A percentile compares a stretch with the other conserved stretches of the same genome.
phyloP scores from a whole-genome alignment of 2,113 vertebrate genomes.

The Corythoichthys haematopterus region DNA sequence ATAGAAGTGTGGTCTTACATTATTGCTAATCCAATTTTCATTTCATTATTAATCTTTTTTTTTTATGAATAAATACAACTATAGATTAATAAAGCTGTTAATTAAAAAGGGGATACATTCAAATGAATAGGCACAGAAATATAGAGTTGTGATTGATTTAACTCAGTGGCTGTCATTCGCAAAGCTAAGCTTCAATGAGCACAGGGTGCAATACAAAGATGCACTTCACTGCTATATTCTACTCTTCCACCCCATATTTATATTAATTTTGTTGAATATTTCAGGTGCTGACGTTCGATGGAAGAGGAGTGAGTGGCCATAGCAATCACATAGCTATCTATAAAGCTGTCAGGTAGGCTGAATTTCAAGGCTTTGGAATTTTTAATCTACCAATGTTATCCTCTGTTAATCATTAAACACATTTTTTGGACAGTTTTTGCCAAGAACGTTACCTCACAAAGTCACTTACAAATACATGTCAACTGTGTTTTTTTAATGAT shows the following conservation, averaged over 20 bases:
- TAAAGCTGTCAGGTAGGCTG: slow-evolving; percentile 79
- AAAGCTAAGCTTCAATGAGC: neutral
- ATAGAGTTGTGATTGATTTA: too few species aligned
- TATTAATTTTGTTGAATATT: slow-evolving; percentile 41
- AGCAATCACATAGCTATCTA: slow-evolving; percentile 83
- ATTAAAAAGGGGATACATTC: too few species aligned
- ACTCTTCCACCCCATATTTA: slow-evolving; percentile 18
- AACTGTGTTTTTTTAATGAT: slow-evolving; percentile 47
- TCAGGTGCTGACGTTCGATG: slow-evolving; percentile 94
- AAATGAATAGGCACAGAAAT: too few species aligned
- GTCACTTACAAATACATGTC: slow-evolving; percentile 24
- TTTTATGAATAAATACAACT: too few species aligned
- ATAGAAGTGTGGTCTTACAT: too few species aligned
- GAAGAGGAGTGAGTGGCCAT: slow-evolving; percentile 85
- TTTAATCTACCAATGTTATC: neutral
- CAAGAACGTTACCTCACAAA: slow-evolving; percentile 41
- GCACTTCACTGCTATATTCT: slow-evolving; percentile 15
- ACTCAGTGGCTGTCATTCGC: too few species aligned
- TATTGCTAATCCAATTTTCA: too few species aligned
- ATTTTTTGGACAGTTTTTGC: slow-evolving; percentile 6
- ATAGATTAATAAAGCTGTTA: too few species aligned
- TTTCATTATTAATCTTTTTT: too few species aligned
- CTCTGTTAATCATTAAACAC: slow-evolving; percentile 29
- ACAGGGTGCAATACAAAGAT: slow-evolving; percentile 1
- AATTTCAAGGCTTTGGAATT: slow-evolving; percentile 4